A percentile compares a stretch with the other conserved stretches of the same genome.
phyloP scores from a whole-genome alignment of 2,113 vertebrate species.

The Hylia prasina region DNA sequence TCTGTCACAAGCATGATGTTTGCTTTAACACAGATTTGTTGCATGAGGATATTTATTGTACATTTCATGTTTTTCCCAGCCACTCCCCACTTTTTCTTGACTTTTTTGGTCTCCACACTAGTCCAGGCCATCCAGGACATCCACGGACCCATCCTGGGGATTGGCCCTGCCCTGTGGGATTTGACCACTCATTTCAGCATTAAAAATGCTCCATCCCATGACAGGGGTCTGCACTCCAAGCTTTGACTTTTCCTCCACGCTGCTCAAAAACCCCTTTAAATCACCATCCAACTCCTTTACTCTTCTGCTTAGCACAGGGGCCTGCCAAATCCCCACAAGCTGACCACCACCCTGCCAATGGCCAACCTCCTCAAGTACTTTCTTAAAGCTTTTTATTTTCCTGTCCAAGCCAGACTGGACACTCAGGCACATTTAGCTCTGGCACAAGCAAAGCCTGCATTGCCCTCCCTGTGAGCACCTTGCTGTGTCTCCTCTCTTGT shows the following conservation, averaged over 20 bases:
- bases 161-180: not conserved
- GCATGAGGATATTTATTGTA: not conserved
- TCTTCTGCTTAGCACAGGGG: not conserved
- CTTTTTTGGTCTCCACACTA: not conserved
- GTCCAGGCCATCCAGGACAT: no score
- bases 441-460: not conserved
- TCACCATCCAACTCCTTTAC: not conserved
- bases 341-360: not conserved
- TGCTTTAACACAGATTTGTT: not conserved
- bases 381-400: not conserved
- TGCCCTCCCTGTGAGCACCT: accelerated
- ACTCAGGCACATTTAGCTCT: not conserved
- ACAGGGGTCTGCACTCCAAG: not conserved
- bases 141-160: not conserved
- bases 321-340: not conserved
- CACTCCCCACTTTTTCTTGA: not conserved
- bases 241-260: not conserved
- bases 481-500: not conserved
- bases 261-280: not conserved
- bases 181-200: not conserved
- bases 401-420: not conserved
- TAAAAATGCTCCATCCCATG: not conserved
- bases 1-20: not conserved
- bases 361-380: not conserved
- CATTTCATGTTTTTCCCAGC: not conserved